A percentile compares a stretch with the other conserved stretches of the same genome.
Evolutionary conservation across 64 coral and sea anemone genomes (phyloP).

Genomic region (Catalaphyllia jardinei): DNA sequence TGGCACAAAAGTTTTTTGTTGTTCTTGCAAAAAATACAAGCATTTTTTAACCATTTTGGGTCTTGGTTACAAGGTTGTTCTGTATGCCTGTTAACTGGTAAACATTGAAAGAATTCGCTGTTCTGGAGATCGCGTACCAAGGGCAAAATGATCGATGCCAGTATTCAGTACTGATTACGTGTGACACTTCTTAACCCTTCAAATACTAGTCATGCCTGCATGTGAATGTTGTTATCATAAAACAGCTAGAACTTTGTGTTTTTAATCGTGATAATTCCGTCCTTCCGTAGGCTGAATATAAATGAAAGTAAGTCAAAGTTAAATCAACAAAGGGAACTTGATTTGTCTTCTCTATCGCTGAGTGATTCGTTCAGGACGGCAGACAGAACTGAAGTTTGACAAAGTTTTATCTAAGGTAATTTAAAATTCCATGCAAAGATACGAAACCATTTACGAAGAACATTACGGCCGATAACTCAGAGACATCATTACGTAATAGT

Average conservation of each 20-base stretch:
- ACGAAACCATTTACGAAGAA: not conserved
- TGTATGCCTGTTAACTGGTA: not conserved
- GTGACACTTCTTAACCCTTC: slow-evolving; percentile 4
- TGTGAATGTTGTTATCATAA: not conserved
- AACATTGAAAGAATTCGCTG: not conserved
- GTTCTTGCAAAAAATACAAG: too few relatives aligned
- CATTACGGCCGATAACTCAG: not conserved
- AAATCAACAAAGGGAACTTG: not conserved
- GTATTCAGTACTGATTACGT: not conserved
- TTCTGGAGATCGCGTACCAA: not conserved
- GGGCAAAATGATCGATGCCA: not conserved
- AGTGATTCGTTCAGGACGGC: not conserved
- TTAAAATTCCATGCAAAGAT: not conserved
- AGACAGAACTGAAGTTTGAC: not conserved
- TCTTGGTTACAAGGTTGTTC: too few relatives aligned
- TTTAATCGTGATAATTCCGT: not conserved
- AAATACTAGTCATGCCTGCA: slow-evolving; percentile 4
- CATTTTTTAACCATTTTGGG: too few relatives aligned
- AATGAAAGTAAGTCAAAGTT: not conserved
- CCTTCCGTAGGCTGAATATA: not conserved
- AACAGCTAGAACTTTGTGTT: not conserved
- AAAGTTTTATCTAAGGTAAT: not conserved
- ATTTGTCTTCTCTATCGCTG: not conserved
- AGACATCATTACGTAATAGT: not conserved
- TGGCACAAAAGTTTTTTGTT: too few relatives aligned